Percentiles rank a stretch among this genome's conserved stretches.
phyloP scores from a whole-genome alignment of 2,113 vertebrate species.

The Pseudorasbora parva region DNA sequence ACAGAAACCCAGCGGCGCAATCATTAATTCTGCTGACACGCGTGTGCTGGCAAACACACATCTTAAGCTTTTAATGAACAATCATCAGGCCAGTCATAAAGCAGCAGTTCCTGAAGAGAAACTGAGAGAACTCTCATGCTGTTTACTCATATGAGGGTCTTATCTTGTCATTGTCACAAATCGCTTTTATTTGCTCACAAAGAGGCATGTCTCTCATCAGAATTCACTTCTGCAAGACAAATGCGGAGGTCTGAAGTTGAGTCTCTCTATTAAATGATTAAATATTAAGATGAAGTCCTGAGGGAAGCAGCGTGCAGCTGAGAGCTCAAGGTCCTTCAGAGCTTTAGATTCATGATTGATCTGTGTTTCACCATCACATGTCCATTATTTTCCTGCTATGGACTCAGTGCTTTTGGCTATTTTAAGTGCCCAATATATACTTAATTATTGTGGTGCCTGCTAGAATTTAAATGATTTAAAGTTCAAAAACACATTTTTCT shows the following conservation, averaged over 20 bases:
- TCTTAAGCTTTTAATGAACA: background rate
- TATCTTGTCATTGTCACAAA: background rate
- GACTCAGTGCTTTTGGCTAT: background rate
- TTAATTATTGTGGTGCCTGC: no score
- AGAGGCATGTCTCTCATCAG: background rate
- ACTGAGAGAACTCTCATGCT: no score
- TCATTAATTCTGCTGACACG: constrained; percentile 36
- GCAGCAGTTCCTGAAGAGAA: background rate
- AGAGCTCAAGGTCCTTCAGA: background rate
- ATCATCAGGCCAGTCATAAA: background rate
- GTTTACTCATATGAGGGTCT: background rate
- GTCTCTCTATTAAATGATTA: constrained; percentile 33
- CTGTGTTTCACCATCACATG: background rate
- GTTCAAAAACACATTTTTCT: no score
- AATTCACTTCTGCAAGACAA: constrained; percentile 6
- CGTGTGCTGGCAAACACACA: background rate
- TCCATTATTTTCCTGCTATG: background rate
- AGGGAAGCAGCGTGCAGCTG: background rate
- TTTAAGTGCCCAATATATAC: no score
- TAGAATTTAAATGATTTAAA: no score
- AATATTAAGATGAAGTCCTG: constrained; percentile 26
- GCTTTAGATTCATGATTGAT: background rate
- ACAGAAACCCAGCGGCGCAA: background rate
- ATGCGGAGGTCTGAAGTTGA: background rate
- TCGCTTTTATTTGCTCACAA: constrained; percentile 10